Conservation (phyloP, 2,888 invertebrate genomes). For the Lochmaea capreae region DNA sequence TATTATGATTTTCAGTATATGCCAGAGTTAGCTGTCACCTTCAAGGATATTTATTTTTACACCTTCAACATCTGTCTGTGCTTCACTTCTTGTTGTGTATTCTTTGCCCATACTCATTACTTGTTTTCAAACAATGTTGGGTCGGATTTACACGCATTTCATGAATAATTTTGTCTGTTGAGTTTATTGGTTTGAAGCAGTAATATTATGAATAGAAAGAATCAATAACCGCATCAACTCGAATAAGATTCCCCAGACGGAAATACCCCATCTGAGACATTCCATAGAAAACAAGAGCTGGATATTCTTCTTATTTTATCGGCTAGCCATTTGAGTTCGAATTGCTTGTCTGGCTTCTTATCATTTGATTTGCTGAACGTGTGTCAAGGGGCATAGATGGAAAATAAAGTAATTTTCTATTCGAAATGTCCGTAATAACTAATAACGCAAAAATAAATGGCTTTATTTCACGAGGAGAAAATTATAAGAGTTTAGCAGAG, state of each 20-base stretch:
- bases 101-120: no score
- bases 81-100: no score
- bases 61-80: no score
- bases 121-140: no score
- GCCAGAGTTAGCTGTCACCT: no score
- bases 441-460: neutral
- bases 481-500: neutral
- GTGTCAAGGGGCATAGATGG: slow-evolving; percentile 13
- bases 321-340: slow-evolving; percentile 32
- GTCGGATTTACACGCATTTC: no score
- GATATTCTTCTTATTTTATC: slow-evolving; percentile 26
- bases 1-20: no score
- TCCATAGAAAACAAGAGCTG: slow-evolving; percentile 19
- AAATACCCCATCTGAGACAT: neutral
- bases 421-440: neutral
- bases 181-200: no score
- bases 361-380: neutral
- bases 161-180: no score
- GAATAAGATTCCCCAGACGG: neutral
- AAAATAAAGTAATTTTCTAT: slow-evolving; percentile 19
- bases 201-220: no score
- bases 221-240: neutral
- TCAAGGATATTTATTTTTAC: no score
- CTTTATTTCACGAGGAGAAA: neutral
- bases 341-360: slow-evolving; percentile 30